These are phyloP conservation scores for Cirrhinus mrigala DNA, from an alignment of 2,797 vertebrate genomes.

Conservation along the genomic window DNA sequence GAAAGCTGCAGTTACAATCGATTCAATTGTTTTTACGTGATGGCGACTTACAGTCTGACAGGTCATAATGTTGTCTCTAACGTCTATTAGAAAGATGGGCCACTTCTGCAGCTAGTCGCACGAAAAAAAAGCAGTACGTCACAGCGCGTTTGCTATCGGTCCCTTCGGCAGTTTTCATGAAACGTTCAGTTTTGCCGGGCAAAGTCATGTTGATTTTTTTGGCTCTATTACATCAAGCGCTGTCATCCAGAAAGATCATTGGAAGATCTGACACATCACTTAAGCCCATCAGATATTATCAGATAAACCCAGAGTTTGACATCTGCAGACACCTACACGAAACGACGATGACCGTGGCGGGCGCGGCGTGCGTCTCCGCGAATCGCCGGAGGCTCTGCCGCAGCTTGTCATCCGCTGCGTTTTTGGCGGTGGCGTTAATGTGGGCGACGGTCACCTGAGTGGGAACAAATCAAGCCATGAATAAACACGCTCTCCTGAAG, in stretches of 20 bases:
- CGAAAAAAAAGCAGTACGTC: too few relatives aligned
- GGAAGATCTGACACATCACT: not conserved
- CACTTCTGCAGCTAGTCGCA: too few relatives aligned
- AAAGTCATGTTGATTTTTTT: too few relatives aligned
- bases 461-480: not conserved
- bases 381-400: slow-evolving; percentile 95
- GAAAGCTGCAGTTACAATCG: not conserved
- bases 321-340: slow-evolving; percentile 84
- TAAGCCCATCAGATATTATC: not conserved
- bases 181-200: too few relatives aligned
- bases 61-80: too few relatives aligned
- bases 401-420: slow-evolving; percentile 98
- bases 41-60: too few relatives aligned
- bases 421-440: slow-evolving; percentile 98
- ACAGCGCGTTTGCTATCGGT: too few relatives aligned
- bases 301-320: not conserved
- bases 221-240: not conserved
- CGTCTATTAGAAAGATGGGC: too few relatives aligned
- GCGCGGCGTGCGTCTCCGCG: slow-evolving; percentile 94
- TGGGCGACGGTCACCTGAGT: slow-evolving; percentile 96
- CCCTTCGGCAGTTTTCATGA: too few relatives aligned
- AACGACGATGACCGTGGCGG: slow-evolving; percentile 94
- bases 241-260: not conserved
- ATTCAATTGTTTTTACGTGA: not conserved
- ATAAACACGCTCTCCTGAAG: too few relatives aligned